A percentile compares a stretch with the other conserved stretches of the same genome.
Conservation (phyloP, 2,797 vertebrate genomes). For the Sardinella longiceps region DNA sequence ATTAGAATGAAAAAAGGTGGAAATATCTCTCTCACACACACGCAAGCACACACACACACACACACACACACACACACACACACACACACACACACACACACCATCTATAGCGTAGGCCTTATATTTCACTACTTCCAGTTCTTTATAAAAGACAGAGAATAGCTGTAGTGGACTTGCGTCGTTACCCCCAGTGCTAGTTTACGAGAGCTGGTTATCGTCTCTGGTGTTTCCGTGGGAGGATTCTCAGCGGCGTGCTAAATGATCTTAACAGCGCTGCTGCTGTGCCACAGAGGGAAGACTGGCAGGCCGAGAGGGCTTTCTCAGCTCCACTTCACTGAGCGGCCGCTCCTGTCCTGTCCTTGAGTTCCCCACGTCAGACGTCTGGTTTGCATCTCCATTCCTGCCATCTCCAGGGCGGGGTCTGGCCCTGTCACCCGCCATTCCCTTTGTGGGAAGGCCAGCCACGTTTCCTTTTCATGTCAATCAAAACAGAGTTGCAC, state of each 20-base stretch:
- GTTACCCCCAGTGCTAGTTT: neutral
- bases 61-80: too few relatives aligned
- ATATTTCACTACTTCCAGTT: neutral
- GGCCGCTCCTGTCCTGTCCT: neutral
- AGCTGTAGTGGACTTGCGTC: neutral
- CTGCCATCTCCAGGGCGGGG: neutral
- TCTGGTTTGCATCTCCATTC: neutral
- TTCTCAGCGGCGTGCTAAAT: neutral
- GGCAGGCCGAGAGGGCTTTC: neutral
- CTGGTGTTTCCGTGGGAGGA: neutral
- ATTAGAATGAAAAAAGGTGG: neutral
- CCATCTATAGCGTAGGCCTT: neutral
- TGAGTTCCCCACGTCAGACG: neutral
- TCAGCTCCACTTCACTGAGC: slow-evolving; percentile 3
- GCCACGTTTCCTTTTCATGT: slow-evolving; percentile 3
- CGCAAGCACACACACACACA: neutral
- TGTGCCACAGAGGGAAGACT: neutral
- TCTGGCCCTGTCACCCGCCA: neutral
- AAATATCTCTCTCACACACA: neutral
- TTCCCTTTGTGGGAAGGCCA: neutral
- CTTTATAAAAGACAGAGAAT: neutral
- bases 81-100: neutral
- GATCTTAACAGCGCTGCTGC: neutral
- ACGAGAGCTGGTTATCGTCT: neutral
- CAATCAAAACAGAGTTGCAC: neutral